A percentile compares a stretch with the other conserved stretches of the same genome.
Conservation (phyloP, 64 coral and sea anemone species). For the Acropora tenuis region DNA sequence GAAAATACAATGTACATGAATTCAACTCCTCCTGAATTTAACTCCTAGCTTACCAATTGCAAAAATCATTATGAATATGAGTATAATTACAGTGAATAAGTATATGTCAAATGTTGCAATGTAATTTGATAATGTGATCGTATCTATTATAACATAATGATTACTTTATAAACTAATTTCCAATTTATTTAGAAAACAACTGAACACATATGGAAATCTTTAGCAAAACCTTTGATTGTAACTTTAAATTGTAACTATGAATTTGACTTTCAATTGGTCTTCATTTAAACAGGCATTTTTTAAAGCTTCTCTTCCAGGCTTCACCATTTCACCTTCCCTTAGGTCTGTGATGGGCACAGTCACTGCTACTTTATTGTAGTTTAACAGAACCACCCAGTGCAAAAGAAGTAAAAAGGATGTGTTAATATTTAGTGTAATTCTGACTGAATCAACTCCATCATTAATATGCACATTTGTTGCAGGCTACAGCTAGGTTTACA, state of each 20-base stretch:
- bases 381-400: neutral
- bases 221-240: too few species aligned
- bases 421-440: neutral
- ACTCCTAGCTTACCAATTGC: neutral
- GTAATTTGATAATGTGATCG: neutral
- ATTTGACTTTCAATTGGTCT: slow-evolving; percentile 1
- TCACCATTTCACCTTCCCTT: slow-evolving; percentile 13
- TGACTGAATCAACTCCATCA: neutral
- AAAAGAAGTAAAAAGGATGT: neutral
- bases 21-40: too few species aligned
- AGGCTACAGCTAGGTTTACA: too few species aligned
- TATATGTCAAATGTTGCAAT: neutral
- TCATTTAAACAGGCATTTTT: neutral
- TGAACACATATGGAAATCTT: neutral
- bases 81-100: too few species aligned
- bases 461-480: neutral
- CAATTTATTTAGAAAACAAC: neutral
- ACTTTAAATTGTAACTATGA: too few species aligned
- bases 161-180: neutral
- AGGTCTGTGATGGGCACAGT: slow-evolving; percentile 10
- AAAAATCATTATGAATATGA: neutral
- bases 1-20: neutral
- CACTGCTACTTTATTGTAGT: neutral
- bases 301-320: neutral
- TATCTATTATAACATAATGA: neutral